Conservation (phyloP, 1,140 invertebrate species). For the Drosophila subobscura region DNA sequence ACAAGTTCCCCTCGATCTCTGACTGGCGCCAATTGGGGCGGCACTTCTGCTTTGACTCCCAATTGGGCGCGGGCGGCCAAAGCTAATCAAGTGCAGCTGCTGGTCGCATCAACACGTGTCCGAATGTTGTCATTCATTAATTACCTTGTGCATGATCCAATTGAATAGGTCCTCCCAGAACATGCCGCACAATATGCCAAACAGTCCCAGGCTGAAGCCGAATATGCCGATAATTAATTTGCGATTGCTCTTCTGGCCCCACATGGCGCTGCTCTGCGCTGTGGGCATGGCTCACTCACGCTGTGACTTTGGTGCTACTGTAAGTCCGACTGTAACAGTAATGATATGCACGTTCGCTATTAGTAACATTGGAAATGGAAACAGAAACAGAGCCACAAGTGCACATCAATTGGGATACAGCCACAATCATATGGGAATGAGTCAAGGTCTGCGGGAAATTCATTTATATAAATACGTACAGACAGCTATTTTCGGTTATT, state of each 20-base stretch:
- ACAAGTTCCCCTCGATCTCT: slow-evolving; percentile 40
- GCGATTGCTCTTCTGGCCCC: slow-evolving; percentile 63
- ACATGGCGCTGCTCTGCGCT: slow-evolving; percentile 57
- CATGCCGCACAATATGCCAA: slow-evolving; percentile 75
- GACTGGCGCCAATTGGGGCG: slow-evolving; percentile 35
- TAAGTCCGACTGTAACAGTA: slow-evolving; percentile 29
- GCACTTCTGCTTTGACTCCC: slow-evolving; percentile 44
- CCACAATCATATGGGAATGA: no score
- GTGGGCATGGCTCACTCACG: slow-evolving; percentile 58
- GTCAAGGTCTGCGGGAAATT: no score
- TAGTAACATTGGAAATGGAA: slow-evolving; percentile 14
- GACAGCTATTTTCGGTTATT: no score
- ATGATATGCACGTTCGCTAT: slow-evolving; percentile 40
- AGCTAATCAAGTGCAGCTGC: slow-evolving; percentile 67
- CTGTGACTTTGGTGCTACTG: slow-evolving; percentile 6
- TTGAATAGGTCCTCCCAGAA: slow-evolving; percentile 81
- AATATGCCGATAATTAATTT: slow-evolving; percentile 66
- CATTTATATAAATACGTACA: no score
- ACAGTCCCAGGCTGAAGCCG: slow-evolving; percentile 73
- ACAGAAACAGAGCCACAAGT: not conserved
- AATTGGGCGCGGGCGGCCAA: slow-evolving; percentile 14
- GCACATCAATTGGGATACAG: no score
- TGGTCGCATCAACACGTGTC: slow-evolving; percentile 28
- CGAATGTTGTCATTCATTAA: slow-evolving; percentile 2
- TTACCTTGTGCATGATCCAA: slow-evolving; percentile 79